Conservation (phyloP, 2,113 vertebrate genomes). For the Emydura subglobosa region DNA sequence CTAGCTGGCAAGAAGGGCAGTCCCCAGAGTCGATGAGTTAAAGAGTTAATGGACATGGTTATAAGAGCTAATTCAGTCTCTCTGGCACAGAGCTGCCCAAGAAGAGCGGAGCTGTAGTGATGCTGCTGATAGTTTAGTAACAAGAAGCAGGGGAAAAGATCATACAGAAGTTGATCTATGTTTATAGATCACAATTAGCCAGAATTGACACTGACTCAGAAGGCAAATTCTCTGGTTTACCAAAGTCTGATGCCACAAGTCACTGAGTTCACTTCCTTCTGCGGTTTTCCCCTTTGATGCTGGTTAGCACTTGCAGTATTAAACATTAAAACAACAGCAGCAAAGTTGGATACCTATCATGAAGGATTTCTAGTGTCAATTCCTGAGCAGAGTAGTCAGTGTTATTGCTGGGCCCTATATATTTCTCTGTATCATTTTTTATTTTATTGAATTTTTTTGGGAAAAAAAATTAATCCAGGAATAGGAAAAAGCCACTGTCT, state of each 20-base stretch:
- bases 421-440: not conserved
- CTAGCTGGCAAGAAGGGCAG: not conserved
- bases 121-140: not conserved
- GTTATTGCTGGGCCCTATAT: not conserved
- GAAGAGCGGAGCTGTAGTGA: not conserved
- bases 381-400: not conserved
- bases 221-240: not conserved
- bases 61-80: not conserved
- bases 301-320: not conserved
- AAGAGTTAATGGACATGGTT: not conserved
- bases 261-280: not conserved
- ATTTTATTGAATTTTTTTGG: not conserved
- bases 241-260: not conserved
- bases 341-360: not conserved
- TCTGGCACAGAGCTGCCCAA: fast-evolving
- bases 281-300: not conserved
- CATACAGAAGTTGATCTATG: not conserved
- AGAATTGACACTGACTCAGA: not conserved
- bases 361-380: not conserved
- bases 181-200: conserved; percentile 9
- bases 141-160: not conserved
- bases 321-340: not conserved
- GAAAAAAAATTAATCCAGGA: not conserved
- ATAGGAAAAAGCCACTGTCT: not conserved
- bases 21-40: not conserved